phyloP scores from a whole-genome alignment of 2,113 vertebrate species.

The Phrynocephalus versicolor region DNA sequence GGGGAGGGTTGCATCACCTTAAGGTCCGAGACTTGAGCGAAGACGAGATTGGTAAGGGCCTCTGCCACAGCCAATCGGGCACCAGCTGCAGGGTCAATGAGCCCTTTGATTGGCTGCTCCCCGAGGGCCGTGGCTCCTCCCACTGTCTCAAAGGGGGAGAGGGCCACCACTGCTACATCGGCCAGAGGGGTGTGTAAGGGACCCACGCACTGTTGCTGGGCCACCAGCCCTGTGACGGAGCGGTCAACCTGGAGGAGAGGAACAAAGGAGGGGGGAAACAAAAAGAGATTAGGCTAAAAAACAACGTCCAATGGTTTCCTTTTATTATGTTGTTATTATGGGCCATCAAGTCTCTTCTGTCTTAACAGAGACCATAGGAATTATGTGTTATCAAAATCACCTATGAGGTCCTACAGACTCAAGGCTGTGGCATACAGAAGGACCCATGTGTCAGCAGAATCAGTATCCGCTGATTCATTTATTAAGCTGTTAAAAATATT shows the following conservation, averaged over 20 bases:
- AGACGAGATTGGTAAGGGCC: conserved; percentile 91
- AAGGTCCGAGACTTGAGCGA: conserved; percentile 84
- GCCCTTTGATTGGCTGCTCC: conserved; percentile 92
- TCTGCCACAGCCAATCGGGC: conserved; percentile 89
- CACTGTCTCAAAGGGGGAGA: conserved; percentile 82
- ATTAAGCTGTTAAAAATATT: too few species aligned
- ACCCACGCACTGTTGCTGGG: conserved; percentile 94
- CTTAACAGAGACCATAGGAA: too few species aligned
- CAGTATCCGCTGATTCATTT: too few species aligned
- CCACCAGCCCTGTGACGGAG: conserved; percentile 91
- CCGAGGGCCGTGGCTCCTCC: conserved; percentile 90
- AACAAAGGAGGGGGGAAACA: neutral
- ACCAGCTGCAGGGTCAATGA: conserved; percentile 81
- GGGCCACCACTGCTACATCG: conserved; percentile 88
- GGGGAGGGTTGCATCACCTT: conserved; percentile 69
- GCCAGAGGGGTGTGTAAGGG: conserved; percentile 92
- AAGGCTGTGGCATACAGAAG: too few species aligned
- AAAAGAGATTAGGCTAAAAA: neutral
- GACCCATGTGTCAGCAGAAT: too few species aligned
- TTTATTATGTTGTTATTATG: too few species aligned
- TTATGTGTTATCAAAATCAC: too few species aligned
- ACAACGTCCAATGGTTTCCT: too few species aligned
- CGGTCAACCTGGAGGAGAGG: conserved; percentile 84
- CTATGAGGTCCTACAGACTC: too few species aligned
- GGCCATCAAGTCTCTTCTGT: neutral